phyloP scores from a whole-genome alignment of 1,140 invertebrate species.

The Archivesica marissinica region DNA sequence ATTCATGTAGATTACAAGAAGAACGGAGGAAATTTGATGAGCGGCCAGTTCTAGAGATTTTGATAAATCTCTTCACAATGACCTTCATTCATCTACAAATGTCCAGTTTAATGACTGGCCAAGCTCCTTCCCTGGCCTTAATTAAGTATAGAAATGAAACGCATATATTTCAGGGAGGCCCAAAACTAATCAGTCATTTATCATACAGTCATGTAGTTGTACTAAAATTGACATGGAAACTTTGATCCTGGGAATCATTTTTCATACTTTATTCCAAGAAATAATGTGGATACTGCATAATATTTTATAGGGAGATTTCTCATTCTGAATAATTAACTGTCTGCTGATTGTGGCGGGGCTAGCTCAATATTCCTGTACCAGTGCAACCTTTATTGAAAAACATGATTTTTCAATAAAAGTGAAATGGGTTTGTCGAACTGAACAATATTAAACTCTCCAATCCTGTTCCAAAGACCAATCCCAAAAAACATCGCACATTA shows the following conservation, averaged over 20 bases:
- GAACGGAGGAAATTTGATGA: not conserved
- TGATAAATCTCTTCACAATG: slow-evolving; percentile 37
- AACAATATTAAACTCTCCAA: too few species aligned
- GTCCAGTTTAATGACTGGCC: slow-evolving; percentile 30
- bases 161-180: slow-evolving; percentile 24
- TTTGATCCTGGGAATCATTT: not conserved
- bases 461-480: too few species aligned
- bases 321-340: too few species aligned
- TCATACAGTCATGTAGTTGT: slow-evolving; percentile 12
- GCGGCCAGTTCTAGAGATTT: not conserved
- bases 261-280: slow-evolving; percentile 5
- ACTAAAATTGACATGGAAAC: slow-evolving; percentile 11
- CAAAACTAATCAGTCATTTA: slow-evolving; percentile 24
- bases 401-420: too few species aligned
- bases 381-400: too few species aligned
- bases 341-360: too few species aligned
- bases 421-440: too few species aligned
- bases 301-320: too few species aligned
- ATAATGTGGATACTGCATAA: not conserved
- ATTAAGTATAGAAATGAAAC: slow-evolving; percentile 45
- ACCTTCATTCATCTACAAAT: slow-evolving; percentile 32
- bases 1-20: slow-evolving; percentile 12
- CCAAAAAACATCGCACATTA: too few species aligned
- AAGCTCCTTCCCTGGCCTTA: not conserved
- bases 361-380: too few species aligned